Base-by-base conservation (phyloP, 2,113 vertebrate genomes). In the Galeopterus variegatus region DNA sequence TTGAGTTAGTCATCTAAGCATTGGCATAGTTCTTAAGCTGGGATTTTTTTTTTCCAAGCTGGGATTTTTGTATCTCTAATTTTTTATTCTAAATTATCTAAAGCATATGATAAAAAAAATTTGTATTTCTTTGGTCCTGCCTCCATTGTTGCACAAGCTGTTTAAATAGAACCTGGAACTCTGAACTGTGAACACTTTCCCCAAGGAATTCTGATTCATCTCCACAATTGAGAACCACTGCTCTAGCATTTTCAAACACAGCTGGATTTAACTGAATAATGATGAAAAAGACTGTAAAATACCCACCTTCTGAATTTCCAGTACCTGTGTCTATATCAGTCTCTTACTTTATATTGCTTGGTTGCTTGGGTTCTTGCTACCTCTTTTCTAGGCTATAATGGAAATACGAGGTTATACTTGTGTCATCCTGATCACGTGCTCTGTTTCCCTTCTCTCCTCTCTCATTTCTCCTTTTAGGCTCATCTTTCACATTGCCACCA, bases 341-440 rank as follows among this genome's bases (percentile, higher is more conserved):
- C 54, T 41, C 15, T 54, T 5, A 8, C 2, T 18, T 69, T 6
- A 19, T 4, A 65, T 12, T 86, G 83, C 45, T 80, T 58, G n/a
- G 52, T 31, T 58, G 62, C n/a, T n/a, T 31, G 5, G 2, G 3
- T 21, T 79, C 4, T 70, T 28, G 17, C 5, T 5, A 1, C 0
- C 36, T 81, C 17, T 58, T 72, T 80, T 56, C 31, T 14, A 24
- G 10, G 5, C 23, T 70, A 1, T 19, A 52, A 86, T 12, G 14
- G 48, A 67, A 21, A n/a, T 33, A 11, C 41, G 41, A 41, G 41
- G 41, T 41, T 41, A 41, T 41, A 41, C 41, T 41, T 41, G 41
- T 41, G 41, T 41, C 41, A 41, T 41, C 41, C 41, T 41, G 41
- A 41, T 41, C 4, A 41, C 41, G 3, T 69, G 28, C 41, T 52